phyloP scores from a whole-genome alignment of 2,113 vertebrate species.

The Sinocyclocheilus anshuiensis region DNA sequence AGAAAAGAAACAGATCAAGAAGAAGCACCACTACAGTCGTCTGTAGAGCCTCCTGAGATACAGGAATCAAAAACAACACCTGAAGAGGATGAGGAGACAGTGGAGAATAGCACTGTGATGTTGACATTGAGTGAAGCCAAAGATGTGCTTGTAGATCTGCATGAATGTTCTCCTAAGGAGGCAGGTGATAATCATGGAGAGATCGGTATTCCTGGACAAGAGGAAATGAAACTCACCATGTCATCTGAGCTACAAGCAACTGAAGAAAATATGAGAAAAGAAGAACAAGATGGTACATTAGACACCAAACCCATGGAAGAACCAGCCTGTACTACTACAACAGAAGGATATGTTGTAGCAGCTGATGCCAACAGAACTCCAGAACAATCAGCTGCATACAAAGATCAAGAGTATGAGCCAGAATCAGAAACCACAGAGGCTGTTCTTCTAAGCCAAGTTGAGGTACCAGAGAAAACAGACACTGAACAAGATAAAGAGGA shows the following conservation, averaged over 20 bases:
- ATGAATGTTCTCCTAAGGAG: not conserved
- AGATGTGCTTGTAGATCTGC: conserved; percentile 13
- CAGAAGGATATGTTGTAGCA: not conserved
- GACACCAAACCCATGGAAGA: not conserved
- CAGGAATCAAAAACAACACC: conserved; percentile 5
- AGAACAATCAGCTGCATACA: not conserved
- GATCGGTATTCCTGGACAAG: not conserved
- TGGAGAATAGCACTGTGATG: not conserved
- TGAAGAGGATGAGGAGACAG: not conserved
- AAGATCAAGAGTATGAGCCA: not conserved
- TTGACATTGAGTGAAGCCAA: conserved; percentile 11
- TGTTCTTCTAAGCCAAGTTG: not conserved
- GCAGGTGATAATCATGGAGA: not conserved
- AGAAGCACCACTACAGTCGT: not conserved
- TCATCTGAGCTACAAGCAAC: not conserved
- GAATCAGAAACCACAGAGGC: not conserved
- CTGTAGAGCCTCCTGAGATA: not conserved
- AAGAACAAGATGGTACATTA: conserved; percentile 2
- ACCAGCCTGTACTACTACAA: not conserved
- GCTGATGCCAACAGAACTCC: not conserved
- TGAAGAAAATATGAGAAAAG: not conserved
- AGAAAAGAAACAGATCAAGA: not conserved
- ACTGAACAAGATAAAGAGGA: not conserved
- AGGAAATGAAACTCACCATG: not conserved
- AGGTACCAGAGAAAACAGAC: not conserved